These are phyloP conservation scores for Cacatua alba DNA, from an alignment of 2,113 vertebrate species.

Conservation along the genomic window DNA sequence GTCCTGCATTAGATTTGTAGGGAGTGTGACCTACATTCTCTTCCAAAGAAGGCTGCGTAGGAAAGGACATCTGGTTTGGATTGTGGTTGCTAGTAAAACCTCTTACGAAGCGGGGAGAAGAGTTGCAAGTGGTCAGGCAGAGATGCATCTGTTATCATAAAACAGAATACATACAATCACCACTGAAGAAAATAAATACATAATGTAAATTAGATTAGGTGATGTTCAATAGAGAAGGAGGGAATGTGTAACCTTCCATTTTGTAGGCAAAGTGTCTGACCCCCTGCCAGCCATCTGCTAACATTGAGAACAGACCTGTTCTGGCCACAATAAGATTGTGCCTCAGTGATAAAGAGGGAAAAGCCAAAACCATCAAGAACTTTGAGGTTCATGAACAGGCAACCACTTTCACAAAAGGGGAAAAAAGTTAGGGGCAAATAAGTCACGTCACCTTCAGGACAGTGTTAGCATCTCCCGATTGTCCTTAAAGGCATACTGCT, in stretches of 20 bases:
- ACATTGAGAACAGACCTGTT: neutral
- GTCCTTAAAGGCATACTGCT: neutral
- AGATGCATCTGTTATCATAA: constrained; percentile 2
- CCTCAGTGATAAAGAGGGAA: neutral
- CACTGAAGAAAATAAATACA: neutral
- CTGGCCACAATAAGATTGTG: neutral
- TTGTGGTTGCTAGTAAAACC: constrained; percentile 54
- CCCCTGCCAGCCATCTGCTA: neutral
- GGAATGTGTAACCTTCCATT: neutral
- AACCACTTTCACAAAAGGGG: neutral
- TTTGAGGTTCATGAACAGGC: neutral
- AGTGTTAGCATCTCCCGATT: neutral
- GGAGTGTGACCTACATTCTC: constrained; percentile 59
- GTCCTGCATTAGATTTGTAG: constrained; percentile 60
- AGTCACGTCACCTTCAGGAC: neutral
- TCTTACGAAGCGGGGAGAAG: constrained; percentile 22
- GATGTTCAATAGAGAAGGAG: neutral
- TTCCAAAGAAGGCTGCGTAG: constrained; percentile 60
- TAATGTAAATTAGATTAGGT: neutral
- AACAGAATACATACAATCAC: neutral
- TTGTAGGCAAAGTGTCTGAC: neutral
- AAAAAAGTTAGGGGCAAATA: neutral
- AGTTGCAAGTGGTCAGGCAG: constrained; percentile 29
- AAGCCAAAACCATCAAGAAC: neutral
- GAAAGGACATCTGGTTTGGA: constrained; percentile 58